Base-by-base conservation (phyloP, 2,888 invertebrate species). In the Rambutsinella grinnellia region DNA sequence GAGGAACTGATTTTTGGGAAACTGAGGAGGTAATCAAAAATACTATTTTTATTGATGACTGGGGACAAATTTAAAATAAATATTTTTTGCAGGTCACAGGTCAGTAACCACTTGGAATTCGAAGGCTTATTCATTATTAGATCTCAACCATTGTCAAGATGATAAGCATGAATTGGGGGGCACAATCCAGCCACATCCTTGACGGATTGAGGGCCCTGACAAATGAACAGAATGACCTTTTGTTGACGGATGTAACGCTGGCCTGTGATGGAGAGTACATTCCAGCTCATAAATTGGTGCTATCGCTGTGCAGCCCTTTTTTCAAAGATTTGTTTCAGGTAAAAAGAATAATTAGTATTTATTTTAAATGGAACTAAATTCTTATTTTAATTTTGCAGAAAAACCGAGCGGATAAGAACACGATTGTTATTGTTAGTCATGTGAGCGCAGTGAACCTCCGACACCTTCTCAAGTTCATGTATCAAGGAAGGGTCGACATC, bases 271-370 rank as follows among this genome's bases (percentile, higher is more conserved):
- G 83, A 19, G 65, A 80, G 23, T 81, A 74, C 10, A 62, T 81
- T 49, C 67, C 76, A 28, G 80, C 79, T 0, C 81, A 83, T 21
- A 83, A 81, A 71, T 24, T 83, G 13, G 58, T 81, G 2, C 49
- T 83, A 6, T 78, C 80, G 0, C 44, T 81, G 3, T 81, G 81
- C 28, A 81, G 81, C 63, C 77, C 81, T 0, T 81, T 79, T 66
- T 81, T 83, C 36, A 83, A 81, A 36, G 68, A 76, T 19, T 66
- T 83, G n/a, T 83, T 83, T 74, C 62, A 76, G 79, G 83, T 83
- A 71, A 27, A 24, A 3, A 15, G 49, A 23, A 6, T 13, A 28
- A 19, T 15, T 58, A 8, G 36, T 36, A n/a, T 36, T 13, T 36
- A 36, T 17, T 49, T 54, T 54, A 15, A 54, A 21, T 54, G 15